phyloP scores from a whole-genome alignment of 2,797 vertebrate species.

The Pseudochirops corinnae region DNA sequence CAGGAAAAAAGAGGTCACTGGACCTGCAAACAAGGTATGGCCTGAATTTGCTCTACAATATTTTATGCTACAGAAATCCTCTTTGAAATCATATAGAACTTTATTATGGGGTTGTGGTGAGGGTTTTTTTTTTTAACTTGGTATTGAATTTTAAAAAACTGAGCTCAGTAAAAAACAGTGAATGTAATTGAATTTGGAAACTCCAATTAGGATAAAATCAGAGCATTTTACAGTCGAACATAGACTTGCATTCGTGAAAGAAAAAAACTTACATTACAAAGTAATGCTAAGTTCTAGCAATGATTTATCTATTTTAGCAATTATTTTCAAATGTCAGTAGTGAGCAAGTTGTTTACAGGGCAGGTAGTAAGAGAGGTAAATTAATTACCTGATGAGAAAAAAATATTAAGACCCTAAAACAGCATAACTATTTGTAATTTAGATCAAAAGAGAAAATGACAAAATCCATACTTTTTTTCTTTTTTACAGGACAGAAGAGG shows the following conservation, averaged over 20 bases:
- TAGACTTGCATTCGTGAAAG: slow-evolving; percentile 26
- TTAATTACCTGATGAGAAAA: neutral
- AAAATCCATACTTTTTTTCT: slow-evolving; percentile 66
- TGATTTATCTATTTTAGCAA: slow-evolving; percentile 33
- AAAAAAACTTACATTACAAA: neutral
- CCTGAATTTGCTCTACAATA: neutral
- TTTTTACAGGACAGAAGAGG: slow-evolving; percentile 93
- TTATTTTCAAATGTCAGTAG: slow-evolving; percentile 37
- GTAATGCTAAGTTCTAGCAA: neutral
- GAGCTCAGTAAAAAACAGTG: neutral
- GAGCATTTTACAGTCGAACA: neutral
- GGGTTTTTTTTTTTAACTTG: neutral
- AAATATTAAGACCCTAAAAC: neutral
- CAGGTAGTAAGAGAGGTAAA: neutral
- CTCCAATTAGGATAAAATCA: neutral
- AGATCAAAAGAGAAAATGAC: slow-evolving; percentile 8
- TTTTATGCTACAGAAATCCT: neutral
- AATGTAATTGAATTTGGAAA: neutral
- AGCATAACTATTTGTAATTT: neutral
- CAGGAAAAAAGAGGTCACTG: slow-evolving; percentile 93
- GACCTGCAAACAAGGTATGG: slow-evolving; percentile 95
- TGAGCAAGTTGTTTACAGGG: neutral
- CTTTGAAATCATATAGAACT: neutral
- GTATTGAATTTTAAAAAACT: neutral
- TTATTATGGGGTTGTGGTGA: neutral